phyloP scores from a whole-genome alignment of 2,888 invertebrate species.

The Linyphia triangularis region DNA sequence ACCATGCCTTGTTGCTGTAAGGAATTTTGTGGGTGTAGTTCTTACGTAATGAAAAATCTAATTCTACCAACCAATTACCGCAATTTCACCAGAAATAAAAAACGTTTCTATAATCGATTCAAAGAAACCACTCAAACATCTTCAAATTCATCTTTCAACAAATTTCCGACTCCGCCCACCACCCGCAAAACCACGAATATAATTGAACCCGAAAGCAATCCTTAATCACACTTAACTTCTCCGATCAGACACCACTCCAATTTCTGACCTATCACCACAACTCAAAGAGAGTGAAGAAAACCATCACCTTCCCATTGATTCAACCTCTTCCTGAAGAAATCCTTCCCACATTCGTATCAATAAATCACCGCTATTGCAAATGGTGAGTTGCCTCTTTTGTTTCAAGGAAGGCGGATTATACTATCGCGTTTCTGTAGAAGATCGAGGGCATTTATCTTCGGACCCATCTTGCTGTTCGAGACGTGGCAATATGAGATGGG shows the following conservation, averaged over 20 bases:
- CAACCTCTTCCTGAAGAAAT: not conserved
- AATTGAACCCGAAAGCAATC: not conserved
- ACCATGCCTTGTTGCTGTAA: too few relatives aligned
- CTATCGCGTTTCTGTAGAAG: not conserved
- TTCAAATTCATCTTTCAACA: not conserved
- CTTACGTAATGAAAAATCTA: too few relatives aligned
- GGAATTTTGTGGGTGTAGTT: too few relatives aligned
- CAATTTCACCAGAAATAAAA: too few relatives aligned
- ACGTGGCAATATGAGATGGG: not conserved
- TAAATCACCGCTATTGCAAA: constrained; percentile 27
- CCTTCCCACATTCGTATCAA: constrained; percentile 28
- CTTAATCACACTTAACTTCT: constrained; percentile 22
- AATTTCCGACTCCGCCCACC: constrained; percentile 4
- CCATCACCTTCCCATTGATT: not conserved
- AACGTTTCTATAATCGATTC: too few relatives aligned
- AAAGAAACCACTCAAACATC: not conserved
- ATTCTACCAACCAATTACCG: too few relatives aligned
- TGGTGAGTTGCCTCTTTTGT: constrained; percentile 33
- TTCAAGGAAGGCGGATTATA: constrained; percentile 16
- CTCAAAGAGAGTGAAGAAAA: not conserved
- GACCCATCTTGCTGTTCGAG: not conserved
- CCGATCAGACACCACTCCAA: not conserved
- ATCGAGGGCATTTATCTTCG: constrained; percentile 39
- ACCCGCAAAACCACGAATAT: not conserved
- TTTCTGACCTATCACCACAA: constrained; percentile 12